These are phyloP conservation scores for Cyclophora punctaria DNA, from an alignment of 2,888 invertebrate genomes.

Conservation along the genomic window DNA sequence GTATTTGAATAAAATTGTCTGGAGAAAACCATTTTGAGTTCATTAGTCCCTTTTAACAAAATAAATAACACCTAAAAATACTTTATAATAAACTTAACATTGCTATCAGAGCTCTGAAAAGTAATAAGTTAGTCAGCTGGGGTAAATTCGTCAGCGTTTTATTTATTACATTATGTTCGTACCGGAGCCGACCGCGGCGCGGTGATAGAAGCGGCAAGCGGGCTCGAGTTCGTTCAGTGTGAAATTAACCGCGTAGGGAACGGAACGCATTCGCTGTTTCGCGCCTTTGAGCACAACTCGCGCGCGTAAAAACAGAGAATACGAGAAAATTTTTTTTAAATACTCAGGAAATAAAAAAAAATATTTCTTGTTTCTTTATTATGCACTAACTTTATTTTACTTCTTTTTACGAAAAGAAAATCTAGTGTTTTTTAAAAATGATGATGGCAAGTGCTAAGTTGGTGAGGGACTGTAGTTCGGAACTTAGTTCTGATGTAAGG, in stretches of 20 bases:
- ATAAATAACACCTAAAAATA: not conserved
- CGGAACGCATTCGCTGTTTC: slow-evolving; percentile 33
- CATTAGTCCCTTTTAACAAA: too few species aligned
- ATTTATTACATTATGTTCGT: slow-evolving; percentile 22
- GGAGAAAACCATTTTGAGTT: too few species aligned
- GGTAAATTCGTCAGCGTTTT: slow-evolving; percentile 28
- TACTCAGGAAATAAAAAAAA: not conserved
- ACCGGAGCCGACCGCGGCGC: slow-evolving; percentile 5
- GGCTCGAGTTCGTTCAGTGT: slow-evolving; percentile 34
- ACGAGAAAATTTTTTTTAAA: slow-evolving; percentile 8
- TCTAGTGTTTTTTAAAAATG: slow-evolving; percentile 37
- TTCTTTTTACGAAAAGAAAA: too few species aligned
- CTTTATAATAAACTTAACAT: not conserved
- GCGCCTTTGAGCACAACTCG: slow-evolving; percentile 19
- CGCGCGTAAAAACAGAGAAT: slow-evolving; percentile 33
- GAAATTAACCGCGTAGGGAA: slow-evolving; percentile 35
- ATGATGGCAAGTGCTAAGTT: slow-evolving; percentile 75
- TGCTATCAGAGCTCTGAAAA: too few species aligned
- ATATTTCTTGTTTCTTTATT: not conserved
- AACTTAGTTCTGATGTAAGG: slow-evolving; percentile 65
- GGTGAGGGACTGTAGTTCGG: slow-evolving; percentile 71
- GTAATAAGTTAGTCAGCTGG: slow-evolving; percentile 1
- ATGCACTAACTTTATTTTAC: too few species aligned
- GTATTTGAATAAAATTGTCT: too few species aligned
- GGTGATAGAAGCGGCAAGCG: slow-evolving; percentile 5